Percentiles rank a stretch among this genome's conserved stretches.
Conservation (phyloP, 2,888 invertebrate genomes). For the Lasioglossum calceatum region DNA sequence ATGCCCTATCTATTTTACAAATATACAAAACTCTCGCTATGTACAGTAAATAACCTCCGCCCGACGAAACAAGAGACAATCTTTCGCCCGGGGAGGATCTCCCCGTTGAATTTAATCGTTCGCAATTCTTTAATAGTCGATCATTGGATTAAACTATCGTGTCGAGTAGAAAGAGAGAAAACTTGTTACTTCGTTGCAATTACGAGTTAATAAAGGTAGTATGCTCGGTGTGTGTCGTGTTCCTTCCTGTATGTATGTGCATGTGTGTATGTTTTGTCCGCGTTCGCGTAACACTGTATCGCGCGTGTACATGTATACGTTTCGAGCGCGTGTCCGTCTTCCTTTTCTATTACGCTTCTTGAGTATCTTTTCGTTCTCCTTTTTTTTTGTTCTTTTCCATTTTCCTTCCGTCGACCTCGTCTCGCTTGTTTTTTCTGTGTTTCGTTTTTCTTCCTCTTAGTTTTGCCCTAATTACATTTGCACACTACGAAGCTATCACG, state of each 20-base stretch:
- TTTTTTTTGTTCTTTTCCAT: conserved; percentile 22
- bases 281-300: background rate
- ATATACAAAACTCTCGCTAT: conserved; percentile 81
- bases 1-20: conserved; percentile 82
- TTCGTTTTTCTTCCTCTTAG: conserved; percentile 28
- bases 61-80: conserved; percentile 73
- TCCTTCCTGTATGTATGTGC: background rate
- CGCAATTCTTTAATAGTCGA: conserved; percentile 71
- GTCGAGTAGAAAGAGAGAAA: conserved; percentile 78
- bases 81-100: conserved; percentile 45
- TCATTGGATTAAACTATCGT: conserved; percentile 72
- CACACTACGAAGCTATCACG: conserved; percentile 80
- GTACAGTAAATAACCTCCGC: conserved; percentile 74
- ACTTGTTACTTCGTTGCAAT: conserved; percentile 78
- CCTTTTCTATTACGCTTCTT: conserved; percentile 30
- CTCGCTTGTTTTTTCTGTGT: conserved; percentile 11
- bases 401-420: conserved; percentile 7
- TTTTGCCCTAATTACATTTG: conserved; percentile 78
- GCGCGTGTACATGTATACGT: conserved; percentile 16
- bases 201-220: conserved; percentile 76
- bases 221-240: conserved; percentile 60
- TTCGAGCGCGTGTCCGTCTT: conserved; percentile 14
- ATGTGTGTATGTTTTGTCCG: background rate
- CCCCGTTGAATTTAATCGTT: conserved; percentile 38
- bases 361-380: conserved; percentile 29